Base-by-base conservation (phyloP, 2,888 invertebrate species). In the Allophyes oxyacanthae region DNA sequence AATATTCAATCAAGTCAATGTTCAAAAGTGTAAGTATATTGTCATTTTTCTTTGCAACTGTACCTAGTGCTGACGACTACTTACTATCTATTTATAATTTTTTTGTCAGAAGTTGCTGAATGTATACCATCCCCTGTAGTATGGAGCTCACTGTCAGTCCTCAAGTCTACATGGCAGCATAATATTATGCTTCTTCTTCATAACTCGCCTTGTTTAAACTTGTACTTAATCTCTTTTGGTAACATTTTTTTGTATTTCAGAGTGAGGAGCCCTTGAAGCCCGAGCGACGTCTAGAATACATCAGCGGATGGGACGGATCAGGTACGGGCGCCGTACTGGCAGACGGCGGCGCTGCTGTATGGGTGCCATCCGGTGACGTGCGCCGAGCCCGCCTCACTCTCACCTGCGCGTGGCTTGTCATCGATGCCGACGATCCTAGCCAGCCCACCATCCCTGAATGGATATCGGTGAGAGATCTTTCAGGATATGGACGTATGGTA, bases 341-440 rank as follows among this genome's bases (percentile, higher is more conserved):
- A 0, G 99, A 76, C 97, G 99, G 99, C 96, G 91, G 94, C 7
- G 95, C 95, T 0, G 96, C 96, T 0, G 88, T 99, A 33, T 99
- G 99, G 99, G 98, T 99, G 0, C 98, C 99, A 76, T 96, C 97
- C 0, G 95, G 98, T 4, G 99, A 99, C 86, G 96, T 96, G 63
- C 89, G 95, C n/a, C 98, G 99, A 83, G 99, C 99, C 0, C 96
- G 97, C 50, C 95, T 96, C 28, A 96, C 98, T 81, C 90, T 99
- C 41, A 97, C 98, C 74, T 97, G 97, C 86, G 96, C 98, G 72
- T 99, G 99, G 99, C 95, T 95, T 13, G 95, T 99, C 15, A 97
- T 98, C 95, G 96, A 97, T 77, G 95, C 95, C 50, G 97, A 97
- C 45, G 95, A 95, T 58, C 91, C 92, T 10, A 92, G 94, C 54